A percentile compares a stretch with the other conserved stretches of the same genome.
These are phyloP conservation scores for Papilio aristodemus DNA, from an alignment of 1,140 invertebrate species.

Conservation along the genomic window DNA sequence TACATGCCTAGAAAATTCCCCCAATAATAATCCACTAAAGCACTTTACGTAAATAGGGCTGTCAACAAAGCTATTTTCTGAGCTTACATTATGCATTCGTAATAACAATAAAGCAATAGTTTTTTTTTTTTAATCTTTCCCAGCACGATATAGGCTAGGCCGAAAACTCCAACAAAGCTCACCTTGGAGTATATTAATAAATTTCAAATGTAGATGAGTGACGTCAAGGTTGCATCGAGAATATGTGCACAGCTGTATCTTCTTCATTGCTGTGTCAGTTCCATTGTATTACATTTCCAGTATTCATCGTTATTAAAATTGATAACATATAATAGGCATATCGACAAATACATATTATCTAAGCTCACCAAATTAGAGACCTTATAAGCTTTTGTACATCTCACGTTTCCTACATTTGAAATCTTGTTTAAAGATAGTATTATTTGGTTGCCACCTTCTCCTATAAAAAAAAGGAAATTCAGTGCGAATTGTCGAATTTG, in stretches of 20 bases:
- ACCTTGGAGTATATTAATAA: background rate
- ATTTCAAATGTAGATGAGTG: background rate
- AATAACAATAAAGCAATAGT: background rate
- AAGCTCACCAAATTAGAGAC: background rate
- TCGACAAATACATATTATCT: background rate
- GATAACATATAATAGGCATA: background rate
- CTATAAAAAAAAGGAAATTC: too few relatives aligned
- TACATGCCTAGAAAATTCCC: conserved; percentile 14
- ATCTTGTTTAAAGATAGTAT: too few relatives aligned
- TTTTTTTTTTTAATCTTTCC: background rate
- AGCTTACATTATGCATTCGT: background rate
- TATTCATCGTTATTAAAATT: background rate
- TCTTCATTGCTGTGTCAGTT: background rate
- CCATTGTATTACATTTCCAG: background rate
- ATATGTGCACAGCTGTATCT: background rate
- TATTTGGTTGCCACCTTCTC: too few relatives aligned
- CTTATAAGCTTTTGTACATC: too few relatives aligned
- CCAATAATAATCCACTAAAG: conserved; percentile 12
- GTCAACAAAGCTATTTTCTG: background rate
- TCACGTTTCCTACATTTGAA: too few relatives aligned
- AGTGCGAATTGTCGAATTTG: too few relatives aligned
- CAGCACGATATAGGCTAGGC: background rate
- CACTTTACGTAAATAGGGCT: conserved; percentile 5
- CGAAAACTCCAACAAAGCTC: background rate
- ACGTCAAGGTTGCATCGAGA: conserved; percentile 1